A percentile compares a stretch with the other conserved stretches of the same genome.
phyloP scores from a whole-genome alignment of 2,113 vertebrate species.

The Cavia aperea region DNA sequence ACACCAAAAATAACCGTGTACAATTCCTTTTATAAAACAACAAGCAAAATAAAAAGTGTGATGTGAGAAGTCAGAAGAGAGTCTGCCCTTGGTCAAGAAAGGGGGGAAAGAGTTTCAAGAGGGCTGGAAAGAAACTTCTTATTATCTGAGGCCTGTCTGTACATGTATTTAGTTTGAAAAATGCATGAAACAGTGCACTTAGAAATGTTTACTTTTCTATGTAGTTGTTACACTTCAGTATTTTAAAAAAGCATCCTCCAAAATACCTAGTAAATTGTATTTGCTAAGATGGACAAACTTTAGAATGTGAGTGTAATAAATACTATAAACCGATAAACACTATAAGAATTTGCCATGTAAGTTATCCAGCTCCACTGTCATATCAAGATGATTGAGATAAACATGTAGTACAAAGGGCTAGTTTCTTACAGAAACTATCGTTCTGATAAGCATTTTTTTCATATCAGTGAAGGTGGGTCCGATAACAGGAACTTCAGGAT shows the following conservation, averaged over 20 bases:
- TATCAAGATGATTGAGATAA: constrained; percentile 57
- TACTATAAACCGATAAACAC: constrained; percentile 7
- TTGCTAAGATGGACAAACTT: constrained; percentile 33
- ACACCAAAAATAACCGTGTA: neutral
- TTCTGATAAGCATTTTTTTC: constrained; percentile 57
- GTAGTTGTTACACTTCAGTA: neutral
- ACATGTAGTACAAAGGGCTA: constrained; percentile 47
- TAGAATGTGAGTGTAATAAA: neutral
- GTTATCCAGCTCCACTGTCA: constrained; percentile 19
- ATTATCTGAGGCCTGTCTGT: neutral
- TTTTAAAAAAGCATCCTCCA: neutral
- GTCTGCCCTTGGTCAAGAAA: neutral
- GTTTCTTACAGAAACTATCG: constrained; percentile 52
- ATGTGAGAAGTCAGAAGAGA: neutral
- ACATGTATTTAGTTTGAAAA: neutral
- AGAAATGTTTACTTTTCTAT: neutral
- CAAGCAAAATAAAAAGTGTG: neutral
- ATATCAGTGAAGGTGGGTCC: constrained; percentile 55
- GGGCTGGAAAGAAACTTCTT: neutral
- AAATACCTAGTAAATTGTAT: constrained; percentile 12
- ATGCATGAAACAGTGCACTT: neutral
- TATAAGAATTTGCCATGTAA: constrained; percentile 56
- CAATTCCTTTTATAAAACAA: neutral
- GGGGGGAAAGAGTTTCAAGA: rapidly evolving
- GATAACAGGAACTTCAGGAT: constrained; percentile 70